Conservation (phyloP, 2,113 vertebrate genomes). For the Glareola pratincola region DNA sequence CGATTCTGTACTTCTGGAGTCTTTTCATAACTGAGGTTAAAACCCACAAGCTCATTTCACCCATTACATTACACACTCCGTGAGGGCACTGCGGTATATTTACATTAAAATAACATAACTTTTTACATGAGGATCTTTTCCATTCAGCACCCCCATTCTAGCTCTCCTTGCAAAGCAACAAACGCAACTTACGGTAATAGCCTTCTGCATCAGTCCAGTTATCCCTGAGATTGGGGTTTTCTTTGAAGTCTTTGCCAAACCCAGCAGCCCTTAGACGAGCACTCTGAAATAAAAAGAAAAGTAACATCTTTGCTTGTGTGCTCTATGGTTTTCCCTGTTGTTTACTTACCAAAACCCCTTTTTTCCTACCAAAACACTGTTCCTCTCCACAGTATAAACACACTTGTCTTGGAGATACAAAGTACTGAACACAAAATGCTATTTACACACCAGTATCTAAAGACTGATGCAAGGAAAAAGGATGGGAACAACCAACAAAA, state of each 20-base stretch:
- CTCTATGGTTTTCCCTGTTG: neutral
- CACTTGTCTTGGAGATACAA: neutral
- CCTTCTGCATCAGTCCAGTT: constrained; percentile 99
- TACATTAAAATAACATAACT: neutral
- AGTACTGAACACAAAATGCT: neutral
- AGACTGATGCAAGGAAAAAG: neutral
- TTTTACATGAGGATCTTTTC: neutral
- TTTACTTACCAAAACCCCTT: neutral
- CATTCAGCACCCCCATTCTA: neutral
- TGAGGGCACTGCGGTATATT: neutral
- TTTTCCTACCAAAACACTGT: neutral
- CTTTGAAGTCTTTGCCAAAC: constrained; percentile 98
- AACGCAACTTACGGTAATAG: constrained; percentile 89
- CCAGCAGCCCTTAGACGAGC: constrained; percentile 94
- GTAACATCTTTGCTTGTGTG: neutral
- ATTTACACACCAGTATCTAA: neutral
- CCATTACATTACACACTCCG: neutral
- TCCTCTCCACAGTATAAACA: neutral
- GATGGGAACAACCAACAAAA: neutral
- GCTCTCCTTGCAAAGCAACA: neutral
- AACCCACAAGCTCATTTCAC: neutral
- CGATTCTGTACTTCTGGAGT: neutral
- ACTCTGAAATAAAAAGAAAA: constrained; percentile 78
- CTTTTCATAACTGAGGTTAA: neutral
- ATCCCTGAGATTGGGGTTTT: constrained; percentile 98